phyloP scores from a whole-genome alignment of 2,797 vertebrate genomes.

The Cynodonichthys magdalenae region DNA sequence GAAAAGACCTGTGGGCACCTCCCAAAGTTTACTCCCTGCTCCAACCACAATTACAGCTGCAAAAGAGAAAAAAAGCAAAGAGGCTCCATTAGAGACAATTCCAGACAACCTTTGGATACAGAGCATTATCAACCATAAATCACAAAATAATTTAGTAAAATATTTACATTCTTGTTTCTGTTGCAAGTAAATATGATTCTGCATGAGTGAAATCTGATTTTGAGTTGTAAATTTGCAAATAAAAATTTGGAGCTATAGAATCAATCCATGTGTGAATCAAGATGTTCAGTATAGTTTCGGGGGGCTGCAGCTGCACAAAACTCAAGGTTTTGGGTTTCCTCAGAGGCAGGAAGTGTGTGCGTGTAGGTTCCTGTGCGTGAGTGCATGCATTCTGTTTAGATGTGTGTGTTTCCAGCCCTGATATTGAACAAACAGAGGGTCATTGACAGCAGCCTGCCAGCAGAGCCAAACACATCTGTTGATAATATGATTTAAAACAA shows the following conservation, averaged over 20 bases:
- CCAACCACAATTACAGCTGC: constrained; percentile 71
- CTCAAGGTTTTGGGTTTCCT: constrained; percentile 16
- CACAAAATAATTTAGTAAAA: constrained; percentile 24
- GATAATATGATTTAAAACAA: constrained; percentile 46
- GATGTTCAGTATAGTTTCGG: constrained; percentile 36
- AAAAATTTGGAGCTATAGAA: constrained; percentile 53
- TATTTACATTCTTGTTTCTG: constrained; percentile 42
- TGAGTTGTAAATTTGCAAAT: constrained; percentile 57
- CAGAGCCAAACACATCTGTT: constrained; percentile 63
- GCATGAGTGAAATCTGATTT: constrained; percentile 45
- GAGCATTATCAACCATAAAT: constrained; percentile 29
- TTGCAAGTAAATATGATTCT: constrained; percentile 43
- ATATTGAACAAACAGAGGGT: constrained; percentile 31
- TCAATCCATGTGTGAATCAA: constrained; percentile 49
- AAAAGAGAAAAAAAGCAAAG: constrained; percentile 36
- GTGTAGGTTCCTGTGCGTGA: constrained; percentile 8
- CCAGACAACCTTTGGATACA: constrained; percentile 20
- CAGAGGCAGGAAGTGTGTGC: constrained; percentile 15
- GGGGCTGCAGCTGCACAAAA: constrained; percentile 48
- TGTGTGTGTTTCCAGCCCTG: constrained; percentile 19
- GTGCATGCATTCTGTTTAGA: constrained; percentile 1
- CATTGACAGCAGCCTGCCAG: constrained; percentile 40
- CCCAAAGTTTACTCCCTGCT: constrained; percentile 79
- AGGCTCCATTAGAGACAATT: constrained; percentile 21
- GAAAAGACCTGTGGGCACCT: constrained; percentile 71